phyloP scores from a whole-genome alignment of 2,797 vertebrate species.

The Parauchenoglanis ngamensis region DNA sequence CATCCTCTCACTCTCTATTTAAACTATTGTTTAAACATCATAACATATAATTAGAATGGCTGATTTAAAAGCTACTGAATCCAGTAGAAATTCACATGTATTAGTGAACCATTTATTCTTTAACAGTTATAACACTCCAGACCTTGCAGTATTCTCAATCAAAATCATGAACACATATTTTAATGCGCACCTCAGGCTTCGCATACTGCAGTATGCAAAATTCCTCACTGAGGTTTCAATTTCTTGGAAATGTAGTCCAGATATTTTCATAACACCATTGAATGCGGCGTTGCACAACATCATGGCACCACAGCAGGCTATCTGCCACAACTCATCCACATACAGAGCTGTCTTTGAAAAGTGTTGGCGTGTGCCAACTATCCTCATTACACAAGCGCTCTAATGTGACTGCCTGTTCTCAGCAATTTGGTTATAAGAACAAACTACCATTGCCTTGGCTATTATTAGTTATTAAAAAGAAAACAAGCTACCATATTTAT shows the following conservation, averaged over 20 bases:
- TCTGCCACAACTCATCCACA: constrained; percentile 24
- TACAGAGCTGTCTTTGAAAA: constrained; percentile 31
- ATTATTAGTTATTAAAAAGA: neutral
- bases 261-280: neutral
- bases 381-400: neutral
- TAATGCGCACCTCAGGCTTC: neutral
- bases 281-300: neutral
- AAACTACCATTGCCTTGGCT: too few species aligned
- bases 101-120: neutral
- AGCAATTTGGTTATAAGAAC: neutral
- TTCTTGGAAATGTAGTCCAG: neutral
- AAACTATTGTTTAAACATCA: neutral
- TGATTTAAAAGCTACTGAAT: neutral
- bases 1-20: neutral
- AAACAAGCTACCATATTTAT: neutral
- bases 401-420: constrained; percentile 4
- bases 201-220: constrained; percentile 1
- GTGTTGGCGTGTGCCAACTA: constrained; percentile 30
- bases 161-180: too few species aligned
- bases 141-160: neutral
- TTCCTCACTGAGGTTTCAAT: neutral
- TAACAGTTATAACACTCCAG: neutral
- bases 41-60: neutral
- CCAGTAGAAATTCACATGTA: neutral
- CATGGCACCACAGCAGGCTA: neutral